Percentiles rank a stretch among this genome's conserved stretches.
Conservation (phyloP, 2,888 invertebrate genomes). For the Cataglyphis livida region DNA sequence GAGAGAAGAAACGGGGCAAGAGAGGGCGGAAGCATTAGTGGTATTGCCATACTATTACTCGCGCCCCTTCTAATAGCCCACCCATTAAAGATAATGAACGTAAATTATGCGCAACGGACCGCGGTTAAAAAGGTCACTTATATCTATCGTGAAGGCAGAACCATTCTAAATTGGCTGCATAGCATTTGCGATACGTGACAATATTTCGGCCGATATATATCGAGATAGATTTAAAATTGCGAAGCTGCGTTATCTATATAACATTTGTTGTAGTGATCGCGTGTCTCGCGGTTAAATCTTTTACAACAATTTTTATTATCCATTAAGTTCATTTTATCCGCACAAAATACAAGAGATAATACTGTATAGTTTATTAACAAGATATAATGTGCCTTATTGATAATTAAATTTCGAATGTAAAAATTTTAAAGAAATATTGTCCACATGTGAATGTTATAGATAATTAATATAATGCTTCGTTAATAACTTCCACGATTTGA, state of each 20-base stretch:
- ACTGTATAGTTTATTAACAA: slow-evolving; percentile 7
- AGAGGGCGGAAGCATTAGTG: slow-evolving; percentile 69
- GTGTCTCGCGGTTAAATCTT: not conserved
- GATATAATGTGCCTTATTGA: slow-evolving; percentile 3
- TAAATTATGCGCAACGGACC: slow-evolving; percentile 78
- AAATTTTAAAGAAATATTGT: slow-evolving; percentile 20
- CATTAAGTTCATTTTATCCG: not conserved
- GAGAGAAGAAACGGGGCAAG: slow-evolving; percentile 20
- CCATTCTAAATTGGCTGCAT: slow-evolving; percentile 65
- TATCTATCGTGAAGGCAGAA: slow-evolving; percentile 66
- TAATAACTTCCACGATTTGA: slow-evolving; percentile 31
- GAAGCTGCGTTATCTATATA: not conserved
- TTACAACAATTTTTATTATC: not conserved
- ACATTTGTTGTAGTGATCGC: not conserved
- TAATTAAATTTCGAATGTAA: slow-evolving; percentile 26
- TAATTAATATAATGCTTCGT: slow-evolving; percentile 30
- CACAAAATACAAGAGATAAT: not conserved
- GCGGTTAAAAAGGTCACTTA: slow-evolving; percentile 77
- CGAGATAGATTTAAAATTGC: slow-evolving; percentile 22
- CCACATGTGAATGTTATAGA: slow-evolving; percentile 7
- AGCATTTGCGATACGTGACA: slow-evolving; percentile 32
- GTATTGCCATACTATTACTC: slow-evolving; percentile 75
- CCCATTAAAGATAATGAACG: slow-evolving; percentile 79
- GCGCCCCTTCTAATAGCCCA: slow-evolving; percentile 76
- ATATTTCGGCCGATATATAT: slow-evolving; percentile 2